Evolutionary conservation across 2,888 invertebrate species (phyloP), one percentile per base, ranked within the genome.

Genomic region (Listrodromus nycthemerus): DNA sequence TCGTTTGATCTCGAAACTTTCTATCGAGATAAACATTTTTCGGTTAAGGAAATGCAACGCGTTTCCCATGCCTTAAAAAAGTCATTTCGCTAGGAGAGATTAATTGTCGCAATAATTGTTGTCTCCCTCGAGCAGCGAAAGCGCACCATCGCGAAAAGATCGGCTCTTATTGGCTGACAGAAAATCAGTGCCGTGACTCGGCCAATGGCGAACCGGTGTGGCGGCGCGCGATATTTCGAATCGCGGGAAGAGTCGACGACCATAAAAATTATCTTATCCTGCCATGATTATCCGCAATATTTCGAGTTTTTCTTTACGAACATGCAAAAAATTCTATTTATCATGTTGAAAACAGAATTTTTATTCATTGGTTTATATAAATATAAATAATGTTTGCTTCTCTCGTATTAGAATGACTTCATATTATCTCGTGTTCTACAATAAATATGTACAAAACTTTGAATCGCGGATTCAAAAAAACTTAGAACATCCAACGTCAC

Each of bases 381-480:
- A 85, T 73, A 85, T 85, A 82, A 82, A 85, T 80, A 76, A 79
- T 63, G 63, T 76, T 79, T 27, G 45, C 58, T 75, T 75, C 73
- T 58, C 63, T 77, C 67, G 58, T 77, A 70, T 52, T 48, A 50
- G 27, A 79, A 52, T 67, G 30, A 67, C 52, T 41, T 55, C 8
- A 41, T 67, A 76, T 63, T 41, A 48, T 63, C 61, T 63, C 48
- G 45, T 50, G 63, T 21, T 63, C 50, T 63, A 63, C 61, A n/a
- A 63, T 74, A 65, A 48, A 63, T 74, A 74, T 74, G 48, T 74
- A 74, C 63, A 74, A 74, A 74, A 63, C 30, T n/a, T 63, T 63
- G 27, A 61, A 33, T 61, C 61, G 24, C 48, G 45, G 63, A 50
- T 37, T 71, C 33, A 24, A 24, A 2, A 6, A 71, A 55, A 27